These are phyloP conservation scores for Rostratula benghalensis DNA, from an alignment of 2,113 vertebrate genomes.

Conservation along the genomic window DNA sequence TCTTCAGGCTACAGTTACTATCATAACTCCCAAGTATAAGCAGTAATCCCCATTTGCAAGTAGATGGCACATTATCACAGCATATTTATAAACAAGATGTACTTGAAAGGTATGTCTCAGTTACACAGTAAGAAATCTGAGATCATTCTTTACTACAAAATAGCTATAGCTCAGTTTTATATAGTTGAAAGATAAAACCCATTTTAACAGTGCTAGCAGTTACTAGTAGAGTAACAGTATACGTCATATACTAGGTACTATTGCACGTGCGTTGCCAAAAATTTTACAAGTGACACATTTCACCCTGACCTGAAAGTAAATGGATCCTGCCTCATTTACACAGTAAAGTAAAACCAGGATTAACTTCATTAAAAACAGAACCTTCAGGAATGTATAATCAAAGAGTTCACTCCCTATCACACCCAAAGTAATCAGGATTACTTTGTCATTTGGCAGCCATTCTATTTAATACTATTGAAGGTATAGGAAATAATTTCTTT, in stretches of 20 bases:
- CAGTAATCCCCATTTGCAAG: constrained; percentile 39
- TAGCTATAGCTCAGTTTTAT: background rate
- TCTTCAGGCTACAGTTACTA: background rate
- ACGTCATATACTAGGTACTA: background rate
- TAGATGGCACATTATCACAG: constrained; percentile 49
- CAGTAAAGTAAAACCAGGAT: background rate
- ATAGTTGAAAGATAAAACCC: background rate
- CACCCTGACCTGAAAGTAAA: background rate
- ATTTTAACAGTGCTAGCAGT: background rate
- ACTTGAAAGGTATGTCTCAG: background rate
- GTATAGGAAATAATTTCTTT: background rate
- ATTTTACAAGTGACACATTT: background rate
- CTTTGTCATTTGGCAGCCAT: background rate
- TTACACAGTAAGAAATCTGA: background rate
- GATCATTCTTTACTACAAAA: background rate
- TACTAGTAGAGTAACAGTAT: background rate
- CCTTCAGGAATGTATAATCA: background rate
- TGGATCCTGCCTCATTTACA: background rate
- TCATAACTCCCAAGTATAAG: background rate
- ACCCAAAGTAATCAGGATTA: background rate
- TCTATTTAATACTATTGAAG: background rate
- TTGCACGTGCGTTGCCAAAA: background rate
- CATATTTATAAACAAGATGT: constrained; percentile 15
- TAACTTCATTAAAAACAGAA: background rate
- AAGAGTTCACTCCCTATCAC: background rate